phyloP scores from a whole-genome alignment of 2,888 invertebrate species.

The Atethmia centrago region DNA sequence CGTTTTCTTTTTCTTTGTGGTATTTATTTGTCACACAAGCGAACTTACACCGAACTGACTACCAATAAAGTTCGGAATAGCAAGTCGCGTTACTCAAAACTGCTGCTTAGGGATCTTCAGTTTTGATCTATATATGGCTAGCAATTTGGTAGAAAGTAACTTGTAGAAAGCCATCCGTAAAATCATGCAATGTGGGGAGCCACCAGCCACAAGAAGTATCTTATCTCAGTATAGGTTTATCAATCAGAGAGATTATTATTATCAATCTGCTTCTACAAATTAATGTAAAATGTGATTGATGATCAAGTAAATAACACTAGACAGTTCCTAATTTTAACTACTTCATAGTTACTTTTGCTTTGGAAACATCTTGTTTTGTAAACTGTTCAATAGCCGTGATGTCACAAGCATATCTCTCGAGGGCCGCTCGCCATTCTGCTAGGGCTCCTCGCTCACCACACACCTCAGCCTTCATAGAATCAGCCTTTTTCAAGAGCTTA shows the following conservation, averaged over 20 bases:
- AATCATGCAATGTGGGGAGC: neutral
- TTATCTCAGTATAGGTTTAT: neutral
- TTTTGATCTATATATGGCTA: neutral
- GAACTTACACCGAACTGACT: neutral
- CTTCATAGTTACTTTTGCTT: constrained; percentile 88
- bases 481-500: constrained; percentile 91
- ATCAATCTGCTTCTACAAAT: neutral
- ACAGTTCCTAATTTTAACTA: neutral
- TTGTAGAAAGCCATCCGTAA: neutral
- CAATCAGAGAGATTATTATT: neutral
- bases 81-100: neutral
- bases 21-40: neutral
- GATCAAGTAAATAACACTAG: neutral
- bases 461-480: constrained; percentile 92
- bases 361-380: constrained; percentile 93
- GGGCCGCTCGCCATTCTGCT: constrained; percentile 93
- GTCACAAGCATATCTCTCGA: constrained; percentile 92
- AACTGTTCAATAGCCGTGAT: constrained; percentile 93
- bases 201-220: neutral
- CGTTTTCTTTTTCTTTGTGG: too few species aligned
- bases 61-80: neutral
- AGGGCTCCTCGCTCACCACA: constrained; percentile 93
- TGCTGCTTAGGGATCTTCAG: neutral
- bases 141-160: neutral
- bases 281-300: neutral